These are phyloP conservation scores for Leguminivora glycinivorella DNA, from an alignment of 1,140 invertebrate species.

Conservation along the genomic window DNA sequence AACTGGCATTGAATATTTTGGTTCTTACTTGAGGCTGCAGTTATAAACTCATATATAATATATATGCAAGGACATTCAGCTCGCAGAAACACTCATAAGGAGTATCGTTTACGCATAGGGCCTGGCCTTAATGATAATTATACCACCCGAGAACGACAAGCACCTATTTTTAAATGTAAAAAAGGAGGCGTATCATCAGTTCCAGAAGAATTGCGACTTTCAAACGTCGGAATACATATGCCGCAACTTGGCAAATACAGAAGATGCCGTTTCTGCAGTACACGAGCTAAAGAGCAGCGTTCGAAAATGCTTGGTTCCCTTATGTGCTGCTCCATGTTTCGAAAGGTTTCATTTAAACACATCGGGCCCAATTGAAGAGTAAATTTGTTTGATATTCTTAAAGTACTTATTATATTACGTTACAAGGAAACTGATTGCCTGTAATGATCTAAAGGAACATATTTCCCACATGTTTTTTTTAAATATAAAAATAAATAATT, in stretches of 20 bases:
- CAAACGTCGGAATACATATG: background rate
- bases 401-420: background rate
- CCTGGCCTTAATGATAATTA: background rate
- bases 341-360: background rate
- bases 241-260: background rate
- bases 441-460: background rate
- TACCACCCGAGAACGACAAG: background rate
- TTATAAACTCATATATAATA: constrained; percentile 30
- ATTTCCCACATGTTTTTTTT: constrained; percentile 5
- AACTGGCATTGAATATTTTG: background rate
- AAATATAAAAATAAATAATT: background rate
- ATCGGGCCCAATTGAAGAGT: background rate
- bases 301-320: background rate
- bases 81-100: background rate
- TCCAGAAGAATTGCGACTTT: background rate
- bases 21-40: constrained; percentile 21
- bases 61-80: background rate
- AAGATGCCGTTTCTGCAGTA: constrained; percentile 19
- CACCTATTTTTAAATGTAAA: constrained; percentile 11
- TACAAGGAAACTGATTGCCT: too few species aligned
- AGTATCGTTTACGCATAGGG: constrained; percentile 14
- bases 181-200: constrained; percentile 24
- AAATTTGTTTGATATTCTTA: background rate
- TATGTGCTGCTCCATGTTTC: constrained; percentile 6
- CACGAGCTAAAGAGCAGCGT: background rate